Conservation (phyloP, 1,140 invertebrate species). For the Zaprionus tsacasi region DNA sequence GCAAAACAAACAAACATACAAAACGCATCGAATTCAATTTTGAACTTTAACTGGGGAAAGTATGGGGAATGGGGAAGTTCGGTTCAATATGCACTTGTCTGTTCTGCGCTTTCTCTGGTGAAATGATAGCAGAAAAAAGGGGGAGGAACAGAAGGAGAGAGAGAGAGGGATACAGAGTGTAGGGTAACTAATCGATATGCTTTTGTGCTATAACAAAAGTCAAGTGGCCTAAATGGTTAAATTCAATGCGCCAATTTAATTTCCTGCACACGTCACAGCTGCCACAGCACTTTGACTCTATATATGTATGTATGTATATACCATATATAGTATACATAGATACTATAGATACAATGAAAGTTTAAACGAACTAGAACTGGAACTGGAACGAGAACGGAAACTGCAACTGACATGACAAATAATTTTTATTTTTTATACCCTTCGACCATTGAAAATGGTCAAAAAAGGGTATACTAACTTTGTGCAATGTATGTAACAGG, state of each 20-base stretch:
- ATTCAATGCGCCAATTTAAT: constrained; percentile 70
- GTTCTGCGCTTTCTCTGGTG: constrained; percentile 15
- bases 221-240: constrained; percentile 65
- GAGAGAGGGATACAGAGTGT: not conserved
- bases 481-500: too few species aligned
- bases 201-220: constrained; percentile 56
- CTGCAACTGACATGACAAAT: too few species aligned
- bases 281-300: constrained; percentile 12
- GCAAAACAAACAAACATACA: not conserved
- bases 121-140: not conserved
- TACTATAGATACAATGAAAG: not conserved
- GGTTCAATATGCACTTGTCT: constrained; percentile 11
- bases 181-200: constrained; percentile 44
- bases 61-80: constrained; percentile 1
- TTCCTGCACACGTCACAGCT: constrained; percentile 66
- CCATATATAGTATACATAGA: not conserved
- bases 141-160: not conserved
- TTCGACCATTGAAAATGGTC: too few species aligned
- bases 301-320: not conserved
- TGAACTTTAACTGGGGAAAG: not conserved
- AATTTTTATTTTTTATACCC: too few species aligned
- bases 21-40: constrained; percentile 3
- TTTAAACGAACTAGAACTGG: not conserved
- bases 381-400: not conserved
- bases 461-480: too few species aligned